Percentiles rank a stretch among this genome's conserved stretches.
Evolutionary conservation across 2,797 vertebrate species (phyloP).

Genomic region (Helicolenus hilgendorfi): DNA sequence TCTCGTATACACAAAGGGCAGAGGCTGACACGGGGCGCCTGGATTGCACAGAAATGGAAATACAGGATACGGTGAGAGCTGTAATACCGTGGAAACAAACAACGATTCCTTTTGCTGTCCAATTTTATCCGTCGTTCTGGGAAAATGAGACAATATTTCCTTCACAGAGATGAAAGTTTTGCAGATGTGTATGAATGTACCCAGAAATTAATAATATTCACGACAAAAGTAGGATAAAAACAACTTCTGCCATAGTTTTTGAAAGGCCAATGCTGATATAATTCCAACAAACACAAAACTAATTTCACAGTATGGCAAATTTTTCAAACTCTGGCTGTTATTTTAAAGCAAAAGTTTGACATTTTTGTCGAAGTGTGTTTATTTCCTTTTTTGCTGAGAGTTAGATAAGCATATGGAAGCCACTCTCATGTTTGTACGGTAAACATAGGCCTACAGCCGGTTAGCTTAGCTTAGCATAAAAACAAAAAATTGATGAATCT

Average conservation of each 20-base stretch:
- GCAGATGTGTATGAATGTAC: slow-evolving; percentile 41
- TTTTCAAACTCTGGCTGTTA: background rate
- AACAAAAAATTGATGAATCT: background rate
- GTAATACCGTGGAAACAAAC: slow-evolving; percentile 36
- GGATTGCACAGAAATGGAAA: slow-evolving; percentile 46
- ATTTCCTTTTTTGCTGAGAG: background rate
- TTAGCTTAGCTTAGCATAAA: slow-evolving; percentile 16
- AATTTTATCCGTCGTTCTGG: background rate
- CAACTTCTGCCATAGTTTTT: slow-evolving; percentile 15
- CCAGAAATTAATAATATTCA: slow-evolving; percentile 20
- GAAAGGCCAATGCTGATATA: background rate
- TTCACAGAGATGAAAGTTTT: background rate
- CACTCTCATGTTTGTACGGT: background rate
- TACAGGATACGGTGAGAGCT: slow-evolving; percentile 15
- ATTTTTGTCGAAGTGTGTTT: background rate
- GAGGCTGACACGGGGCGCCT: slow-evolving; percentile 1
- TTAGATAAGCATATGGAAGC: background rate
- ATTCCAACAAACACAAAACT: background rate
- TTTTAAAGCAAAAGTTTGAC: background rate
- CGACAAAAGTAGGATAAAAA: slow-evolving; percentile 10
- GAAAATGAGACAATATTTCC: slow-evolving; percentile 7
- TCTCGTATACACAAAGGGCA: slow-evolving; percentile 20
- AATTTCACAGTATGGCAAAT: background rate
- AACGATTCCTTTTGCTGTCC: slow-evolving; percentile 8
- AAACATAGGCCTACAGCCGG: background rate